phyloP scores from a whole-genome alignment of 2,888 invertebrate species.

The Heliconius sara region DNA sequence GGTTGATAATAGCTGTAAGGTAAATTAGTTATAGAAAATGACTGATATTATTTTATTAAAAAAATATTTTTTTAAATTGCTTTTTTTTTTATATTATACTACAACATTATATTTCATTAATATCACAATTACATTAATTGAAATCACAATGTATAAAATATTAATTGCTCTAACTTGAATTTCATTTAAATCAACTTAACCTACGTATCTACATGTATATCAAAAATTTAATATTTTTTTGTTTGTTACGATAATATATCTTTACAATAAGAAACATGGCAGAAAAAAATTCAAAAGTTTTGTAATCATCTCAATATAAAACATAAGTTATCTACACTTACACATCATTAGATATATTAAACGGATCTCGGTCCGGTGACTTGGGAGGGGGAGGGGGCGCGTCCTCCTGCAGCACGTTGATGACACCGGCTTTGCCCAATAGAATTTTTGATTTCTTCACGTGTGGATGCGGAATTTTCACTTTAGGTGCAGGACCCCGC shows the following conservation, averaged over 20 bases:
- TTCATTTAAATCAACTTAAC: too few relatives aligned
- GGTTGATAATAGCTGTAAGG: constrained; percentile 93
- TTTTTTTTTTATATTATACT: too few relatives aligned
- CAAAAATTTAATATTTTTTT: too few relatives aligned
- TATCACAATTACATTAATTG: too few relatives aligned
- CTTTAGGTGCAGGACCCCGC: constrained; percentile 91
- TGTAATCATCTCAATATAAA: background rate
- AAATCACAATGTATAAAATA: too few relatives aligned
- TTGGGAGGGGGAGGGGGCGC: constrained; percentile 96
- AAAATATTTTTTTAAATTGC: too few relatives aligned
- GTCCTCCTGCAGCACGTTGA: constrained; percentile 96
- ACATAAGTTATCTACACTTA: constrained; percentile 75
- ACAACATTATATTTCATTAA: too few relatives aligned
- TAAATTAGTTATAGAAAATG: background rate
- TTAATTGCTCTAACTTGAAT: too few relatives aligned
- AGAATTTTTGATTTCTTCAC: constrained; percentile 96
- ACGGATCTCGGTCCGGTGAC: constrained; percentile 96
- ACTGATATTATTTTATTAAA: background rate
- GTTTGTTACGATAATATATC: too few relatives aligned
- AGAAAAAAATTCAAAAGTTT: too few relatives aligned
- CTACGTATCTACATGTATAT: too few relatives aligned
- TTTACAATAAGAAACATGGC: too few relatives aligned
- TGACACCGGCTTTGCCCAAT: constrained; percentile 97
- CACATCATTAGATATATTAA: constrained; percentile 99
- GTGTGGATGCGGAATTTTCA: constrained; percentile 96